Conservation (phyloP, 2,888 invertebrate genomes). For the Noctua pronuba region DNA sequence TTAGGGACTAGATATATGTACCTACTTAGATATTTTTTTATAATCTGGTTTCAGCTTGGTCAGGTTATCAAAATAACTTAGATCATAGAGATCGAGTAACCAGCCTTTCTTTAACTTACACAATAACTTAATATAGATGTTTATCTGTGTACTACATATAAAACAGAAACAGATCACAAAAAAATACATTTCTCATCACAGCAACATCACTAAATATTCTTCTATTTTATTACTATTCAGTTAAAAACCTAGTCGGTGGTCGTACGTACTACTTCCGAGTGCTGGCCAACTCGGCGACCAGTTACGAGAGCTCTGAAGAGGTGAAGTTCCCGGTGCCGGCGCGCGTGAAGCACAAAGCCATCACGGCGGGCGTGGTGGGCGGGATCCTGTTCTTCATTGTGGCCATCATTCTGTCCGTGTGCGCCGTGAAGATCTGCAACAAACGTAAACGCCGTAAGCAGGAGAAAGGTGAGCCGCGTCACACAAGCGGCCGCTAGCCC, state of each 20-base stretch:
- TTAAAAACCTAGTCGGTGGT: slow-evolving; percentile 97
- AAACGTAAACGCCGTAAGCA: slow-evolving; percentile 99
- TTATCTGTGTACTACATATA: neutral
- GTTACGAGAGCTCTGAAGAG: slow-evolving; percentile 96
- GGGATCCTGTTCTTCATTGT: slow-evolving; percentile 99
- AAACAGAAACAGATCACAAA: slow-evolving; percentile 6
- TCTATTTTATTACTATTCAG: slow-evolving; percentile 84
- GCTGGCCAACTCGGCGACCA: slow-evolving; percentile 96
- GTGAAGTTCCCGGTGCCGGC: slow-evolving; percentile 97
- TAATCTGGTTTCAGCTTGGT: neutral
- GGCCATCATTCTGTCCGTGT: slow-evolving; percentile 98
- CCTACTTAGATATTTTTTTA: neutral
- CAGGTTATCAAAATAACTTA: neutral
- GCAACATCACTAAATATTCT: slow-evolving; percentile 46
- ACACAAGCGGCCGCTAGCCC: slow-evolving; percentile 79
- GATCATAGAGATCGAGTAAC: neutral
- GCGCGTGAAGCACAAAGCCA: slow-evolving; percentile 98
- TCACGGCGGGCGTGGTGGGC: slow-evolving; percentile 98
- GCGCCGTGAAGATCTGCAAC: slow-evolving; percentile 99
- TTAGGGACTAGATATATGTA: neutral
- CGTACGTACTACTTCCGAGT: slow-evolving; percentile 98
- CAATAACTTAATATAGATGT: neutral
- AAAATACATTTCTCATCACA: neutral
- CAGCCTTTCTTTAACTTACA: neutral
- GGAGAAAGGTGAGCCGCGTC: slow-evolving; percentile 95